A percentile compares a stretch with the other conserved stretches of the same genome.
phyloP scores from a whole-genome alignment of 2,888 invertebrate species.

The Lasioglossum zephyrum region DNA sequence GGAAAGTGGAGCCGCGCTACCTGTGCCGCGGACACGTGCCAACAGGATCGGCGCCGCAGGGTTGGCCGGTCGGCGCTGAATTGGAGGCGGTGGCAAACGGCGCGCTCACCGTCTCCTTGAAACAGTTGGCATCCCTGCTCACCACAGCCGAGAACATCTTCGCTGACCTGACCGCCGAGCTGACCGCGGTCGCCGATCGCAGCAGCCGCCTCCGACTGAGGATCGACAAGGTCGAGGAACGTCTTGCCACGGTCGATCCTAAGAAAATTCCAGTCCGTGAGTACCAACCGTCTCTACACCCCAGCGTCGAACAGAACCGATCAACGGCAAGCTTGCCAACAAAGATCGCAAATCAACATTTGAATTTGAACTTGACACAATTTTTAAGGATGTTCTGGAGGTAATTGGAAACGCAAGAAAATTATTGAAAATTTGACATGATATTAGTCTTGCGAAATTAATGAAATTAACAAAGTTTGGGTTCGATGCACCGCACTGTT shows the following conservation, averaged over 20 bases:
- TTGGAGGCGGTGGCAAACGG: conserved; percentile 94
- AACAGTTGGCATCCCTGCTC: conserved; percentile 94
- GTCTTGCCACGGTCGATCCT: conserved; percentile 91
- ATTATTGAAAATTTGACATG: no score
- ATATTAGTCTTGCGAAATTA: no score
- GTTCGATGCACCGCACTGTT: no score
- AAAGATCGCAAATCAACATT: background rate
- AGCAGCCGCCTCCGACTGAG: conserved; percentile 89
- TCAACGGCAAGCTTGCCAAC: conserved; percentile 27
- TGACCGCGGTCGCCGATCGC: conserved; percentile 90
- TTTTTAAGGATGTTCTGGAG: no score
- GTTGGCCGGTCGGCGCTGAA: conserved; percentile 92
- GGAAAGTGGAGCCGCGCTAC: conserved; percentile 92
- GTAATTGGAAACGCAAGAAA: no score
- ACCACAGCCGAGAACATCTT: conserved; percentile 94
- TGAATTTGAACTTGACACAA: background rate
- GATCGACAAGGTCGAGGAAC: conserved; percentile 89
- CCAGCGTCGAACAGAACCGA: background rate
- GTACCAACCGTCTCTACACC: conserved; percentile 84
- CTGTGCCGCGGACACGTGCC: conserved; percentile 90
- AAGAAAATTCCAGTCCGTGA: conserved; percentile 97
- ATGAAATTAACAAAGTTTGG: no score
- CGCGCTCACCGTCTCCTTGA: conserved; percentile 92
- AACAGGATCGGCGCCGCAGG: conserved; percentile 92
- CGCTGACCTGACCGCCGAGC: conserved; percentile 91